phyloP scores from a whole-genome alignment of 1,140 invertebrate species.

The Drosophila tropicalis region DNA sequence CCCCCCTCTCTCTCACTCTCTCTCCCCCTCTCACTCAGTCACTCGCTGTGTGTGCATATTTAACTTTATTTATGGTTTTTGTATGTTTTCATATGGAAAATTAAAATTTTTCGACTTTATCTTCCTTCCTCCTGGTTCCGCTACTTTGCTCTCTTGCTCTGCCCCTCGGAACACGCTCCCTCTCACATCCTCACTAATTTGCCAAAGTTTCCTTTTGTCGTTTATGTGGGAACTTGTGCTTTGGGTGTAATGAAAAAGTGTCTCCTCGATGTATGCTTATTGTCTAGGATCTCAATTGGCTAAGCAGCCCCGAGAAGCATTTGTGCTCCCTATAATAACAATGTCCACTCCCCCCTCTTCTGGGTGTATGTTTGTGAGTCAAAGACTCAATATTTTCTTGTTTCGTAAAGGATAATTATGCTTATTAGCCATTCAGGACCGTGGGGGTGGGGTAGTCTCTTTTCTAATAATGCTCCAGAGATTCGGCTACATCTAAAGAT shows the following conservation, averaged over 20 bases:
- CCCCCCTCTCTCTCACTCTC: not conserved
- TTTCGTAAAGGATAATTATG: conserved; percentile 77
- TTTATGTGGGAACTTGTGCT: conserved; percentile 55
- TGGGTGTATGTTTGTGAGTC: conserved; percentile 35
- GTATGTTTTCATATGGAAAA: conserved; percentile 78
- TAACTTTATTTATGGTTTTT: conserved; percentile 79
- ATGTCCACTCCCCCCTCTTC: not conserved
- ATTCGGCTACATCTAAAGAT: conserved; percentile 10
- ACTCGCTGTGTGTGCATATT: conserved; percentile 55
- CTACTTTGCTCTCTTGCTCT: not conserved
- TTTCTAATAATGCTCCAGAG: not conserved
- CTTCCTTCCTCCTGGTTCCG: not conserved
- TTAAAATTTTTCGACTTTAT: conserved; percentile 70
- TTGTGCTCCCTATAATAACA: not conserved
- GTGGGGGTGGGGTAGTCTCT: conserved; percentile 6
- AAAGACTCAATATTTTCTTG: conserved; percentile 70
- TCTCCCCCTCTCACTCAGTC: not conserved
- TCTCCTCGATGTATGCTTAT: conserved; percentile 55
- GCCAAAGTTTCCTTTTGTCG: conserved; percentile 77
- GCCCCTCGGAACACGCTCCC: too few species aligned
- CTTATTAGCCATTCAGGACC: conserved; percentile 58
- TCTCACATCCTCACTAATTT: conserved; percentile 55
- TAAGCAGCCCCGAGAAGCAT: not conserved
- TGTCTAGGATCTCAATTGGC: conserved; percentile 43
- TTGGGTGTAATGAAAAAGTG: conserved; percentile 50